These are phyloP conservation scores for Procambarus clarkii DNA, from an alignment of 1,140 invertebrate genomes.

Conservation along the genomic window DNA sequence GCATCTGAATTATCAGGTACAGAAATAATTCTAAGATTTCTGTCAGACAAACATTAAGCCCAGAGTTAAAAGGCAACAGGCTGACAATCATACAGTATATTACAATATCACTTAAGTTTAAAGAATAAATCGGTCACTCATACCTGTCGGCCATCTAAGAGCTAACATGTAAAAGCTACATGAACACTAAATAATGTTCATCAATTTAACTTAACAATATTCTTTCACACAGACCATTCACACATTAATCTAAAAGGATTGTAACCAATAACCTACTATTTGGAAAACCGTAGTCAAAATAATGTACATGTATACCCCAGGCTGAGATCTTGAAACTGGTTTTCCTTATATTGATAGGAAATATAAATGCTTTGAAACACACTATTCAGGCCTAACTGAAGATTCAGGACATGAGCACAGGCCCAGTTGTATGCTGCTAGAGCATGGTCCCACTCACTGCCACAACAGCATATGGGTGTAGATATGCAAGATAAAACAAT, in stretches of 20 bases:
- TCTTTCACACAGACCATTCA: not conserved
- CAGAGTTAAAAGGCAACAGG: constrained; percentile 47
- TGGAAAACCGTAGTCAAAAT: constrained; percentile 3
- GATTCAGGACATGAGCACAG: not conserved
- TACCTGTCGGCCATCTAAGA: constrained; percentile 20
- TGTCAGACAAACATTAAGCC: constrained; percentile 30
- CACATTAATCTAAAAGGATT: constrained; percentile 5
- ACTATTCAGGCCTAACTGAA: not conserved
- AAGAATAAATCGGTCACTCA: not conserved
- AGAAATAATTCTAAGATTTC: constrained; percentile 34
- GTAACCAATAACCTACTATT: not conserved
- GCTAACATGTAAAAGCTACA: constrained; percentile 38
- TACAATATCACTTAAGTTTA: constrained; percentile 10
- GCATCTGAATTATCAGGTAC: constrained; percentile 47
- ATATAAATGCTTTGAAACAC: constrained; percentile 5
- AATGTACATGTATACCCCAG: constrained; percentile 6
- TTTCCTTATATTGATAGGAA: not conserved
- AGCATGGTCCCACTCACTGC: constrained; percentile 35
- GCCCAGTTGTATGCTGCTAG: constrained; percentile 8
- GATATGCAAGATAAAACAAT: constrained; percentile 2
- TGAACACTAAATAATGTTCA: constrained; percentile 21
- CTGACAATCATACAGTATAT: constrained; percentile 25
- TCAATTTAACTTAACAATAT: not conserved
- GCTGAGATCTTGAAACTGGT: constrained; percentile 37
- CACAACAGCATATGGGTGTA: constrained; percentile 27